phyloP scores from a whole-genome alignment of 2,113 vertebrate genomes.

The Cyanocitta stelleri region DNA sequence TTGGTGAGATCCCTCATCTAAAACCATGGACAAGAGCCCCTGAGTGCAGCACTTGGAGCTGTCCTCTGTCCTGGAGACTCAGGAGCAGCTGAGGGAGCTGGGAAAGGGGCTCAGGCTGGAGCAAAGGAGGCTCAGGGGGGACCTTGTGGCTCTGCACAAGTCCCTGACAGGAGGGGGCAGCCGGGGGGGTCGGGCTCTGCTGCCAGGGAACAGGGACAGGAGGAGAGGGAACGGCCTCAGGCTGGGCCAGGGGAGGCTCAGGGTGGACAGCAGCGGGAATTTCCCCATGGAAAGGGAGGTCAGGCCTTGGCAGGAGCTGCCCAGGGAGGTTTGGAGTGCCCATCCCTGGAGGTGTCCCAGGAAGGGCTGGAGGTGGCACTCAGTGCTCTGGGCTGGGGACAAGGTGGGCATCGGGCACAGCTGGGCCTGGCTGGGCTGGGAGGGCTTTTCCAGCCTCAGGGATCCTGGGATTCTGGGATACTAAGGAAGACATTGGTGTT shows the following conservation, averaged over 20 bases:
- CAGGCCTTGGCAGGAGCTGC: neutral
- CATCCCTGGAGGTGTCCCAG: neutral
- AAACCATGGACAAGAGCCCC: neutral
- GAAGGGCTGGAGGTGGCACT: neutral
- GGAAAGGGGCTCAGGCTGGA: neutral
- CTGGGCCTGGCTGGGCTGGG: neutral
- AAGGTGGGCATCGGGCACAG: neutral
- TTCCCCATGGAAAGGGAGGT: neutral
- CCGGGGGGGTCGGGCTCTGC: neutral
- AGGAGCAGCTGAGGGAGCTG: neutral
- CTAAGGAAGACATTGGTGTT: neutral
- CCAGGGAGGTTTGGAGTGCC: neutral
- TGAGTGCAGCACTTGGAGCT: neutral
- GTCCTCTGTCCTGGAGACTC: neutral
- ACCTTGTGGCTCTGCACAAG: neutral
- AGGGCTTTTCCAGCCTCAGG: neutral
- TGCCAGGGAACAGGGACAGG: neutral
- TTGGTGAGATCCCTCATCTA: rapidly evolving
- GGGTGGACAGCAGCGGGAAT: neutral
- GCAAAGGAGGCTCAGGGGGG: neutral
- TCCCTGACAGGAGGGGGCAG: neutral
- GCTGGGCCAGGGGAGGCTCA: neutral
- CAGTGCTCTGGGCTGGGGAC: neutral
- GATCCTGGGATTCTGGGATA: neutral
- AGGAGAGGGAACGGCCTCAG: neutral